Evolutionary conservation across 2,797 vertebrate species (phyloP), one percentile per base, ranked within the genome.

Genomic region (Peromyscus nudipes): DNA sequence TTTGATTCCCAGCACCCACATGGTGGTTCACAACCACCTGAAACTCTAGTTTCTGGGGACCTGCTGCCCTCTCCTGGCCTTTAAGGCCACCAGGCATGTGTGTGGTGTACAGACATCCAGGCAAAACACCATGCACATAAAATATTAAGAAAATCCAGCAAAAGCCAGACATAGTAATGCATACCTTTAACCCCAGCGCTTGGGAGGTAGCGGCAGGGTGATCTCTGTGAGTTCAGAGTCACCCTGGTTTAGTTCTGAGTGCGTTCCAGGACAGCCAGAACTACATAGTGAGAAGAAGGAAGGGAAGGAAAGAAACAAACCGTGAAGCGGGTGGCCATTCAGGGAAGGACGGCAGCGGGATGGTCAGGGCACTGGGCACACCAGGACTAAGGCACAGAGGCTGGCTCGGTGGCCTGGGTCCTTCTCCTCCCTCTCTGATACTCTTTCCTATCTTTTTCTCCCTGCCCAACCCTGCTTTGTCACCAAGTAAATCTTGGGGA

Each of bases 321-420:
- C 69, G 75, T 65, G 71, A 43, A 34, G 12, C 52, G 49, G 62
- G 4, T 0, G 60, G 43, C 27, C 55, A 67, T 21, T 34, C 7
- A 0, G 55, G 67, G 43, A 25, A 23, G 75, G 43, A 16, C 9
- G 0, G 21, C 11, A 2, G 84, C 46, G 76, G 67, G 9, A 40
- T 3, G 0, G 31, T 2, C 9, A 17, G 67, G 82, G 62, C 31
- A 0, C 23, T 4, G 10, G 9, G 49, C 62, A 55, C 37, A 4
- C 21, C 13, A 1, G 37, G 8, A 37, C 6, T 29, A 25, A 19
- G 16, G 52, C 43, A 3, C 0, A 4, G 60, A 12, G 12, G 65
- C 71, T 6, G 71, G 14, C 25, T 46, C 79, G 27, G 19, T 2
- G 55, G 64, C 31, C 65, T 12, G 27, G n/a, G 2, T 34, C 79